Base-by-base conservation (phyloP, 1,140 invertebrate species). In the Berghia stephanieae region DNA sequence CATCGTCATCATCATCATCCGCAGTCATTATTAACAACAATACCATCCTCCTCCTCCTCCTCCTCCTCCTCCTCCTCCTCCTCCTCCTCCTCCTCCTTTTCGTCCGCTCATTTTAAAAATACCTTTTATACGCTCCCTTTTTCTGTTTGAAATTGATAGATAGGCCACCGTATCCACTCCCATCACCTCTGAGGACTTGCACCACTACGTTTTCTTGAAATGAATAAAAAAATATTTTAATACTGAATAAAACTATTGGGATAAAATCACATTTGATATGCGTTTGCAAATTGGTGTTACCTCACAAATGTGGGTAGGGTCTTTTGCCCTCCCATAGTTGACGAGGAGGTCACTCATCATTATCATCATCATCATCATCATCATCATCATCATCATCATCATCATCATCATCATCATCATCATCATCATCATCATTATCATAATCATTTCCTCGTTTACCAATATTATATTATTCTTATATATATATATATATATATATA, bases 401-500 rank as follows among this genome's bases (percentile, higher is more conserved):
- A 49, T 49, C 46, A 49, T 49, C 46, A 49, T 69, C 40, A 36
- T 27, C 46, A 49, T 49, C 46, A 49, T 49, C 46, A 49, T 49
- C 38, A 69, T 40, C 8, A 38, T 8, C 10, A 69, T 13, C 31
- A 18, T 18, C 10, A 18, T 69, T 38, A 6, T 36, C 10, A 16
- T 13, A 46, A 10, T 31, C 31, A 46, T 46, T 46, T 10, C 10
- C 18, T 6, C 44, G 5, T 46, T 46, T 71, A 24, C 27, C 43
- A 31, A 38, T 68, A 34, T 38, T 34, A 71, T 44, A 46, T 52
- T 75, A 27, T 60, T 18, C 27, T 27, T 40, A 55, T 75, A 27
- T 40, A 44, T 77, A n/a, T 34, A 27, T 49, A 55, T 68, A 31
- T 68, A 55, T 40, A 49, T 80, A 57, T 76, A 60, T 79, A 66